Conservation (phyloP, 2,113 vertebrate genomes). For the Lepisosteus oculatus region DNA sequence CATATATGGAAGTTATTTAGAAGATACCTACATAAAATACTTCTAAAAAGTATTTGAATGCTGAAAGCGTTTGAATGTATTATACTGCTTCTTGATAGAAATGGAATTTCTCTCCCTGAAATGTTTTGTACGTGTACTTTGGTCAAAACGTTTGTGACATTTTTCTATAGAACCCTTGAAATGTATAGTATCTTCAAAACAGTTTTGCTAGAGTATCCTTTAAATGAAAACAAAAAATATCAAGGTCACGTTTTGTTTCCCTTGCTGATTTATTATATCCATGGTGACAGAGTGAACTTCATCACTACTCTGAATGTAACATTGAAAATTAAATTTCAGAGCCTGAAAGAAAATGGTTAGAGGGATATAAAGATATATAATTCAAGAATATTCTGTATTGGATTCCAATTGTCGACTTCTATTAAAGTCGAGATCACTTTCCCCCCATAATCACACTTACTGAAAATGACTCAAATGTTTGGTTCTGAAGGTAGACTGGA, state of each 20-base stretch:
- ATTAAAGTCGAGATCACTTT: conserved; percentile 14
- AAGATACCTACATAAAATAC: no score
- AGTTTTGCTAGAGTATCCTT: no score
- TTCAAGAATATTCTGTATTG: conserved; percentile 5
- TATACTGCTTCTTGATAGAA: no score
- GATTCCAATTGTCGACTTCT: conserved; percentile 19
- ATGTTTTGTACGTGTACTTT: no score
- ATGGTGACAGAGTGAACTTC: background rate
- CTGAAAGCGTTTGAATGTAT: no score
- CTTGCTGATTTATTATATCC: conserved; percentile 3
- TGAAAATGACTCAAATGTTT: conserved; percentile 20
- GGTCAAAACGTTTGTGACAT: no score
- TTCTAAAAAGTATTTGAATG: no score
- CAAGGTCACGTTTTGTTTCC: background rate
- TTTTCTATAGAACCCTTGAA: no score
- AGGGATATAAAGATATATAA: background rate
- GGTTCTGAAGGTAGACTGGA: conserved; percentile 7
- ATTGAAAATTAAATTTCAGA: conserved; percentile 13
- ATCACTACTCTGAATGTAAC: background rate
- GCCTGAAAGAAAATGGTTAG: background rate
- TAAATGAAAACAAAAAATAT: no score
- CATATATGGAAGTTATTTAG: no score
- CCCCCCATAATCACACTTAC: conserved; percentile 22
- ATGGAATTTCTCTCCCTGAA: no score
- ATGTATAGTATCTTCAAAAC: no score